Conservation (phyloP, 2,888 invertebrate species). For the Agelastica alni region DNA sequence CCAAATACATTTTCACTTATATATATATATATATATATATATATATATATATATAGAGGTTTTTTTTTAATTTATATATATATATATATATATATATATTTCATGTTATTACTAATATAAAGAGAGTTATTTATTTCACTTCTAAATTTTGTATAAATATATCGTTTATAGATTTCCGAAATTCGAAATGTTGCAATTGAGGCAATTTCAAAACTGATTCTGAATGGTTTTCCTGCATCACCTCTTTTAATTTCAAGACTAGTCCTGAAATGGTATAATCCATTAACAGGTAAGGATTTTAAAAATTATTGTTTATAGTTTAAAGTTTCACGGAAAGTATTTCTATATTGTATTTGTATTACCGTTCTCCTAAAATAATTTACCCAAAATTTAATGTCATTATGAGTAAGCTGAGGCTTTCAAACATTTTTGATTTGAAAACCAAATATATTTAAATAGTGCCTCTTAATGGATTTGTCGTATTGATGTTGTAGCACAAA, state of each 20-base stretch:
- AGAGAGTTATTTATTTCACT: background rate
- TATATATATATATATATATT: background rate
- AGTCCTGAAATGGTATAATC: conserved; percentile 42
- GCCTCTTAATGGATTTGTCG: too few relatives aligned
- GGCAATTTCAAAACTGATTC: conserved; percentile 32
- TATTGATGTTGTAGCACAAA: conserved; percentile 26
- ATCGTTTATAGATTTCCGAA: conserved; percentile 36
- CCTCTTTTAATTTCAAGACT: conserved; percentile 36
- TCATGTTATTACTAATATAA: background rate
- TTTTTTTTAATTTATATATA: too few relatives aligned
- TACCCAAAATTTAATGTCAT: too few relatives aligned
- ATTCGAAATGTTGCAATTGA: conserved; percentile 31
- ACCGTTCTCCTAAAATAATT: too few relatives aligned
- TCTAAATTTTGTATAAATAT: conserved; percentile 21
- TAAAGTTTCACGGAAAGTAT: background rate
- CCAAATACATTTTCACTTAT: too few relatives aligned
- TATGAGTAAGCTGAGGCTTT: too few relatives aligned
- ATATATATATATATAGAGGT: too few relatives aligned
- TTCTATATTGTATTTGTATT: too few relatives aligned
- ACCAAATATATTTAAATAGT: too few relatives aligned
- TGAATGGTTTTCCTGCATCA: conserved; percentile 33
- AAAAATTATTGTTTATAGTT: too few relatives aligned
- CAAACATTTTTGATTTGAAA: too few relatives aligned
- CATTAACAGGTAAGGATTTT: conserved; percentile 39
- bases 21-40: too few relatives aligned